These are phyloP conservation scores for Cygnus atratus DNA, from an alignment of 2,113 vertebrate genomes.

Conservation along the genomic window DNA sequence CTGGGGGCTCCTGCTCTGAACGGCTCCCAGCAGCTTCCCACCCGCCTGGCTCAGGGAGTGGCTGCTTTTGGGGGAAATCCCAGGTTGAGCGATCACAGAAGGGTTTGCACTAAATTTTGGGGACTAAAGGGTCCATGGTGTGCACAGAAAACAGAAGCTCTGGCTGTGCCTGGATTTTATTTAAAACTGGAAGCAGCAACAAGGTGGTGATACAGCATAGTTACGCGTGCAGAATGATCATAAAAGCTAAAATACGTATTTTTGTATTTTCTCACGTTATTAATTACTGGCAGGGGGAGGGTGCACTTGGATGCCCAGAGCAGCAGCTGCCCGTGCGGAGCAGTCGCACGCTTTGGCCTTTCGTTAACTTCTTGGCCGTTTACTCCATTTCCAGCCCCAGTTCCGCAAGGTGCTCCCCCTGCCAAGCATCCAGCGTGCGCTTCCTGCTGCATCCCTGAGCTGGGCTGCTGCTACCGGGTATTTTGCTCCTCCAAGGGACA, in stretches of 20 bases:
- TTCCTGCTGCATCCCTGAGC: neutral
- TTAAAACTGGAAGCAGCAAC: neutral
- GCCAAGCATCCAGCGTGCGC: neutral
- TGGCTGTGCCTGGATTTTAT: neutral
- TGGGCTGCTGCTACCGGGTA: neutral
- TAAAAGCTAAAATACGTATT: rapidly evolving
- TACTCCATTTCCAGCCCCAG: neutral
- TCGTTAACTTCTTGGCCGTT: rapidly evolving
- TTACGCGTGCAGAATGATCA: neutral
- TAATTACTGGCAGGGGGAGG: no score
- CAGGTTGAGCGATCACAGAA: rapidly evolving
- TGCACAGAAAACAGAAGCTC: neutral
- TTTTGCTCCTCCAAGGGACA: neutral
- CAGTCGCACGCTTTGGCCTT: rapidly evolving
- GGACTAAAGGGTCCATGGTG: neutral
- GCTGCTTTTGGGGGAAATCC: neutral
- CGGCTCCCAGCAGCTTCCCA: no score
- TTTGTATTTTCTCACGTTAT: neutral
- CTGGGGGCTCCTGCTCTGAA: no score
- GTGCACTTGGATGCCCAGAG: neutral
- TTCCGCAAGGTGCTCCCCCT: neutral
- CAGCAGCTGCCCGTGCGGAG: neutral
- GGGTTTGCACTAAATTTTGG: neutral
- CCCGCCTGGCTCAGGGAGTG: neutral
- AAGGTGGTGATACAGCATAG: neutral